phyloP scores from a whole-genome alignment of 2,113 vertebrate species.

The Hyperopisus bebe region DNA sequence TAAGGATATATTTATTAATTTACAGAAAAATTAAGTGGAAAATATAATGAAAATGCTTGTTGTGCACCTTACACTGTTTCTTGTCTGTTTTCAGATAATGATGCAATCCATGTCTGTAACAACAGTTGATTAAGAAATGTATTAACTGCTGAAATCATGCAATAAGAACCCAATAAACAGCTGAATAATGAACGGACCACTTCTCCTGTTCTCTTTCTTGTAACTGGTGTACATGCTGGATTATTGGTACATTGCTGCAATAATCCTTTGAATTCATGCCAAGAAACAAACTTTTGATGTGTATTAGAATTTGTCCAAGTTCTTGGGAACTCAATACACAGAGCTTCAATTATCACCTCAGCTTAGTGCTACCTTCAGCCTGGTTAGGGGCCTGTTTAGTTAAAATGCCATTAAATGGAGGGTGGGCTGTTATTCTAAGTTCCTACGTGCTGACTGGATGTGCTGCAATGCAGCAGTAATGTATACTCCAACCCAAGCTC shows the following conservation, averaged over 20 bases:
- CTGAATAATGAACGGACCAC: conserved; percentile 41
- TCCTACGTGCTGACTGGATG: conserved; percentile 3
- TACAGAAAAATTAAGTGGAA: conserved; percentile 32
- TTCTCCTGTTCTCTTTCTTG: neutral
- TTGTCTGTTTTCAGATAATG: conserved; percentile 21
- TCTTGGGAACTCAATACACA: neutral
- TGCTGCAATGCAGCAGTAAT: conserved; percentile 54
- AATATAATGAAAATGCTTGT: conserved; percentile 49
- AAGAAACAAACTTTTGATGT: neutral
- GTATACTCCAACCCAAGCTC: conserved; percentile 28
- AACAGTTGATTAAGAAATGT: conserved; percentile 54
- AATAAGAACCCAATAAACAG: conserved; percentile 59
- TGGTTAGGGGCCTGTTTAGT: neutral
- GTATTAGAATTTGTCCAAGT: neutral
- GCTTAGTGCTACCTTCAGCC: neutral
- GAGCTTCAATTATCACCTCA: neutral
- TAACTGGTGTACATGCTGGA: neutral
- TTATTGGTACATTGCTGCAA: neutral
- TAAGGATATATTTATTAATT: conserved; percentile 51
- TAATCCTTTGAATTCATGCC: neutral
- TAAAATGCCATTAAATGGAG: neutral
- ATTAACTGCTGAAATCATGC: conserved; percentile 57
- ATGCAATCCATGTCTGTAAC: conserved; percentile 44
- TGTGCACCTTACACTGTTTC: conserved; percentile 49
- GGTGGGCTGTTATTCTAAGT: neutral